Evolutionary conservation across 2,888 invertebrate species (phyloP).

Genomic region (Pasiphila rectangulata): DNA sequence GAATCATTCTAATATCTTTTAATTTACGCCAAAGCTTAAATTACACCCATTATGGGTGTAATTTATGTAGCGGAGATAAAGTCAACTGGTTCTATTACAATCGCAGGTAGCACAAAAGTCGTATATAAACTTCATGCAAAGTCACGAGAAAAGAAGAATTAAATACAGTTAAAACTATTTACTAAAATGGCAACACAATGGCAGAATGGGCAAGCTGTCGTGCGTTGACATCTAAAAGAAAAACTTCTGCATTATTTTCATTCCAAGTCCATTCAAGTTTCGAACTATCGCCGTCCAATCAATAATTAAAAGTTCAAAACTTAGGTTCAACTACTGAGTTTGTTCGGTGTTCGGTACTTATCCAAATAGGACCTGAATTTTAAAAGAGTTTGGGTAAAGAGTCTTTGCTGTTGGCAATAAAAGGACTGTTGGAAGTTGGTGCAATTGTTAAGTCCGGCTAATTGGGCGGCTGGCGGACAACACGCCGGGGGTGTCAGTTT

Average conservation of each 20-base stretch:
- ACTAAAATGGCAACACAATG: no score
- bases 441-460: slow-evolving; percentile 25
- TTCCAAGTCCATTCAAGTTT: not conserved
- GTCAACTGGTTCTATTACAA: no score
- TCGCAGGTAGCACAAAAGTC: no score
- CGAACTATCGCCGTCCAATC: slow-evolving; percentile 34
- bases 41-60: no score
- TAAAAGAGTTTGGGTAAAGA: slow-evolving; percentile 33
- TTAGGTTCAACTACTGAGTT: slow-evolving; percentile 37
- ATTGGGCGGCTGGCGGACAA: slow-evolving; percentile 26
- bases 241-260: slow-evolving; percentile 2
- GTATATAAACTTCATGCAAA: no score
- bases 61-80: no score
- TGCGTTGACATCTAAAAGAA: slow-evolving; percentile 6
- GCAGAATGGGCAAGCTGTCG: not conserved
- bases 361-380: slow-evolving; percentile 28
- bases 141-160: no score
- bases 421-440: slow-evolving; percentile 29
- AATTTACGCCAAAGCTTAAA: no score
- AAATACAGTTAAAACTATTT: no score
- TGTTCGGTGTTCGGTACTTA: slow-evolving; percentile 30
- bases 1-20: no score
- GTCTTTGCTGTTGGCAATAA: slow-evolving; percentile 31
- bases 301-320: slow-evolving; percentile 49
- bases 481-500: slow-evolving; percentile 6